Evolutionary conservation across 2,797 vertebrate species (phyloP), one percentile per base, ranked within the genome.

Genomic region (Lepilemur septentrionalis): DNA sequence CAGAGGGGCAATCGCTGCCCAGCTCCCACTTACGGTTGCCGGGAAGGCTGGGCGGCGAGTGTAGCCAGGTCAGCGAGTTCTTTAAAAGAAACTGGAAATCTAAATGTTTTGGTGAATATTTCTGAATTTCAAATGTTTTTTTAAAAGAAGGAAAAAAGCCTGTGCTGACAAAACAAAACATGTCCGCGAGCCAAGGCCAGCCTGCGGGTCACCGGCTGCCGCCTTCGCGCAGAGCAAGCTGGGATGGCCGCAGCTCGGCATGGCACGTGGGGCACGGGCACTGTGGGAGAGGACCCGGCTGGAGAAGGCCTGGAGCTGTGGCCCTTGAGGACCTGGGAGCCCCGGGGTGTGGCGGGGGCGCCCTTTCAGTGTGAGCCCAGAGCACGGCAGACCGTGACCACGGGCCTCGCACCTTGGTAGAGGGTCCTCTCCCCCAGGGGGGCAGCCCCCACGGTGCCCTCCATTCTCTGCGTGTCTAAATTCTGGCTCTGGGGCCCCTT

Each of bases 81-180:
- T 87, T 75, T 30, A 48, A 75, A 38, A 86, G 73, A 63, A 80
- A 46, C 41, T 48, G 48, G 67, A 73, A 83, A 81, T 81, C 6
- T 43, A 50, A 52, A 20, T 14, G 0, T 46, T n/a, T 55, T 25
- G 52, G 76, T 38, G 5, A 18, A 20, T 18, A 35, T 28, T 55
- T n/a, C 32, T 13, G 46, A 70, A 20, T 59, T 48, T 32, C 43
- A 50, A 84, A 48, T 50, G 17, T 11, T 20, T 84, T 57, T 28
- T 43, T 23, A 13, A 75, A 65, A 28, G 4, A 25, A 76, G 28
- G 14, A n/a, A 32, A n/a, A 46, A 73, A 6, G 11, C 67, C 80
- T 3, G 23, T 46, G 48, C 17, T 4, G 30, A 48, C 10, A 17
- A 25, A 59, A 83, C 28, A 28, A 43, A 52, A 8, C 5, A 4